phyloP scores from a whole-genome alignment of 1,140 invertebrate genomes.

The Patella vulgata region DNA sequence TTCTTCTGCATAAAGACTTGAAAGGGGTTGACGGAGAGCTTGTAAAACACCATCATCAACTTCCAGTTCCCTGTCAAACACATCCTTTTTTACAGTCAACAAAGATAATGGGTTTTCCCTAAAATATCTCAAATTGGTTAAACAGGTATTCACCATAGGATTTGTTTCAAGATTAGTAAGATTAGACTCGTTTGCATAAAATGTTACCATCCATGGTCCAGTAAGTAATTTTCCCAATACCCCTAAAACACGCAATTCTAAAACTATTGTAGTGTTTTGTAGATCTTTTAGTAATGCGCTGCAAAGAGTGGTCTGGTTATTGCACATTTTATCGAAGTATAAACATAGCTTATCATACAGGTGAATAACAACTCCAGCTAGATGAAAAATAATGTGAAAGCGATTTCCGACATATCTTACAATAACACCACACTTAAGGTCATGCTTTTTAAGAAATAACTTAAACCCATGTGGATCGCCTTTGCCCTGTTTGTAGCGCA shows the following conservation, averaged over 20 bases:
- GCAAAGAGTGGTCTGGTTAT: not conserved
- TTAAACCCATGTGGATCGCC: not conserved
- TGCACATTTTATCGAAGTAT: not conserved
- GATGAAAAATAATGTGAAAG: not conserved
- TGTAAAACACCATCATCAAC: not conserved
- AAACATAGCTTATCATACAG: not conserved
- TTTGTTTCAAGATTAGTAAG: not conserved
- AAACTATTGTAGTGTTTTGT: not conserved
- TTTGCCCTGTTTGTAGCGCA: not conserved
- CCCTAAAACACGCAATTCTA: not conserved
- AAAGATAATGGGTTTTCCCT: too few relatives aligned
- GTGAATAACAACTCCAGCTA: not conserved
- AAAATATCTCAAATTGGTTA: too few relatives aligned
- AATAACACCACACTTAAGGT: not conserved
- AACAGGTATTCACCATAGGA: too few relatives aligned
- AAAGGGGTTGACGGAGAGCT: not conserved
- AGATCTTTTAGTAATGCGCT: not conserved
- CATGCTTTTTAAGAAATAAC: not conserved
- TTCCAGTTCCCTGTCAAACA: not conserved
- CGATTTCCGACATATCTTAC: not conserved
- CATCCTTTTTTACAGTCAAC: too few relatives aligned
- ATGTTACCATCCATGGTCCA: slow-evolving; percentile 1
- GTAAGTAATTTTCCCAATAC: not conserved
- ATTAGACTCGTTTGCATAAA: not conserved
- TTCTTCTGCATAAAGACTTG: not conserved